These are phyloP conservation scores for Catharus minimus DNA, from an alignment of 2,113 vertebrate genomes.

Conservation along the genomic window DNA sequence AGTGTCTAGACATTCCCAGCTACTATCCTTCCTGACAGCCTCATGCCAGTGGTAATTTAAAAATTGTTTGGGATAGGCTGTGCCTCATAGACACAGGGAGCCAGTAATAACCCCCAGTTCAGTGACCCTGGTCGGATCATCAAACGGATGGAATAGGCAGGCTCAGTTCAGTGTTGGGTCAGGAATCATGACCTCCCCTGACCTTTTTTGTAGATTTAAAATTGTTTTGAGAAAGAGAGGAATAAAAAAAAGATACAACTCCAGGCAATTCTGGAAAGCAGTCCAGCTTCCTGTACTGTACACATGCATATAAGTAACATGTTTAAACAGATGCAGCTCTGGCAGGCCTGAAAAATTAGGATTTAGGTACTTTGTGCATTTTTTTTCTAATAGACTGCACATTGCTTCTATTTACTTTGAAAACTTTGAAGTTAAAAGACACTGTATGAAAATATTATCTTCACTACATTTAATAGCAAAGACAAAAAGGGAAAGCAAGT, in stretches of 20 bases:
- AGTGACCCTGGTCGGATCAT: conserved; percentile 61
- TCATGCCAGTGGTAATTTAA: conserved; percentile 80
- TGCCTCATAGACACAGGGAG: conserved; percentile 63
- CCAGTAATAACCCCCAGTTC: conserved; percentile 61
- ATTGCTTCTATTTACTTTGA: conserved; percentile 17
- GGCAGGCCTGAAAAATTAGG: conserved; percentile 37
- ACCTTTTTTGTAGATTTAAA: conserved; percentile 71
- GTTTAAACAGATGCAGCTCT: conserved; percentile 63
- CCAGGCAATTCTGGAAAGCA: conserved; percentile 55
- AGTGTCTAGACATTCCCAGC: conserved; percentile 67
- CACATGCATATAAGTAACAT: conserved; percentile 23
- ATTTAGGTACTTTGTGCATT: conserved; percentile 33
- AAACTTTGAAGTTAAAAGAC: background rate
- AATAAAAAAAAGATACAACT: conserved; percentile 69
- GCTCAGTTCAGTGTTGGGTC: conserved; percentile 77
- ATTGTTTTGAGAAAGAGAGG: conserved; percentile 79
- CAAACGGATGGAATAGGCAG: conserved; percentile 51
- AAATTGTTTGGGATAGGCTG: conserved; percentile 75
- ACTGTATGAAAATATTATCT: background rate
- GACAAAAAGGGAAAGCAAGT: background rate
- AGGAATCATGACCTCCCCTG: conserved; percentile 73
- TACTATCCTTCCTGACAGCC: conserved; percentile 59
- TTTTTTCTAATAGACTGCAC: conserved; percentile 29
- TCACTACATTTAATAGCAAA: background rate
- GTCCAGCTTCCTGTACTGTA: conserved; percentile 47